phyloP scores from a whole-genome alignment of 2,113 vertebrate genomes.

The Hepsetus odoe region DNA sequence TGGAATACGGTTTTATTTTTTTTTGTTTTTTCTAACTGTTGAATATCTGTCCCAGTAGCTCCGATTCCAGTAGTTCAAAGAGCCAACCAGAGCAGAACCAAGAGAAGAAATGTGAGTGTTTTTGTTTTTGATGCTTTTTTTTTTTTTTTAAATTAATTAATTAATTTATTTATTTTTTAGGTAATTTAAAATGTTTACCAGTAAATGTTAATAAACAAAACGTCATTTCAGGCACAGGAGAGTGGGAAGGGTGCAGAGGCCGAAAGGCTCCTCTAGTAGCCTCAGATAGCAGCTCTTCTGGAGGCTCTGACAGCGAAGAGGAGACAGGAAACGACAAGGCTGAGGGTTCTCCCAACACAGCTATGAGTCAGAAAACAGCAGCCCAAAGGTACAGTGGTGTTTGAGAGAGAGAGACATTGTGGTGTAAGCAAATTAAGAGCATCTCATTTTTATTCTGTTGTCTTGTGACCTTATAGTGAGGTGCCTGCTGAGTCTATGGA shows the following conservation, averaged over 20 bases:
- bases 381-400: constrained; percentile 56
- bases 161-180: too few species aligned
- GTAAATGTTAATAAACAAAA: neutral
- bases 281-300: constrained; percentile 85
- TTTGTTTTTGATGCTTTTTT: neutral
- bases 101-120: constrained; percentile 73
- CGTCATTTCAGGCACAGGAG: constrained; percentile 65
- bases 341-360: constrained; percentile 60
- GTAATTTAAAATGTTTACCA: too few species aligned
- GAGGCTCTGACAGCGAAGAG: constrained; percentile 81
- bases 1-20: too few species aligned
- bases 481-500: constrained; percentile 65
- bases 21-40: neutral
- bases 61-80: constrained; percentile 67
- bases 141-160: constrained; percentile 1
- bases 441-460: neutral
- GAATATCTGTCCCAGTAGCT: constrained; percentile 67
- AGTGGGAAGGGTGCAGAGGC: constrained; percentile 72
- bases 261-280: constrained; percentile 77
- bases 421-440: neutral
- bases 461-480: constrained; percentile 62
- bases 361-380: constrained; percentile 70
- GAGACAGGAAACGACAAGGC: constrained; percentile 67
- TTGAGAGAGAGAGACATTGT: neutral
- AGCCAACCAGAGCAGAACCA: constrained; percentile 72